Conservation (phyloP, 2,888 invertebrate genomes). For the Anthophora plumipes region DNA sequence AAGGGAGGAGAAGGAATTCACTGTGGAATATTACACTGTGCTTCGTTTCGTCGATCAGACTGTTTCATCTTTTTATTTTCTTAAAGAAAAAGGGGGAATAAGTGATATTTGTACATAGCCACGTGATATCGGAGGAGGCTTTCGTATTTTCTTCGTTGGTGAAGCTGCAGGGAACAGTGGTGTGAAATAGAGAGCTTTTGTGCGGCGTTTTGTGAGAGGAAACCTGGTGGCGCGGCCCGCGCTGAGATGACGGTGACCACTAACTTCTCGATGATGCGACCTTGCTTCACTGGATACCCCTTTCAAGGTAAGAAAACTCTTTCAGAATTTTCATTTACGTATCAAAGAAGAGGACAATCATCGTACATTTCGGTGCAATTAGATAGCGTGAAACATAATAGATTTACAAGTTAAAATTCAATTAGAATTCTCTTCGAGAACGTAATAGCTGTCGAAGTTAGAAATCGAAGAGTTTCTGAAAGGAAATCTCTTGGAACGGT, state of each 20-base stretch:
- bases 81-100: neutral
- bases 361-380: too few species aligned
- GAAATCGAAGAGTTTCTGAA: neutral
- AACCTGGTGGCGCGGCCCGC: conserved; percentile 48
- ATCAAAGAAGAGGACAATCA: too few species aligned
- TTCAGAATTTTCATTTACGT: too few species aligned
- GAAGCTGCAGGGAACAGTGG: conserved; percentile 9
- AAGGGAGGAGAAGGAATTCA: too few species aligned
- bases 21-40: too few species aligned
- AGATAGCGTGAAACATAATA: too few species aligned
- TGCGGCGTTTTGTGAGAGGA: conserved; percentile 20
- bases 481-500: too few species aligned
- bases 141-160: neutral
- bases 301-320: conserved; percentile 84
- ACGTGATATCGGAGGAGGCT: neutral
- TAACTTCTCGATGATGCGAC: conserved; percentile 85
- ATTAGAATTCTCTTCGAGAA: too few species aligned
- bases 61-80: too few species aligned
- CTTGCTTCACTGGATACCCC: conserved; percentile 85
- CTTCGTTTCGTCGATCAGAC: too few species aligned
- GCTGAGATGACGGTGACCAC: conserved; percentile 85
- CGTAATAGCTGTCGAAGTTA: neutral
- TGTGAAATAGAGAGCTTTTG: conserved; percentile 40
- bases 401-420: too few species aligned
- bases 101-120: neutral